Evolutionary conservation across 2,113 vertebrate genomes (phyloP).

Genomic region (Amazona guildingii): DNA sequence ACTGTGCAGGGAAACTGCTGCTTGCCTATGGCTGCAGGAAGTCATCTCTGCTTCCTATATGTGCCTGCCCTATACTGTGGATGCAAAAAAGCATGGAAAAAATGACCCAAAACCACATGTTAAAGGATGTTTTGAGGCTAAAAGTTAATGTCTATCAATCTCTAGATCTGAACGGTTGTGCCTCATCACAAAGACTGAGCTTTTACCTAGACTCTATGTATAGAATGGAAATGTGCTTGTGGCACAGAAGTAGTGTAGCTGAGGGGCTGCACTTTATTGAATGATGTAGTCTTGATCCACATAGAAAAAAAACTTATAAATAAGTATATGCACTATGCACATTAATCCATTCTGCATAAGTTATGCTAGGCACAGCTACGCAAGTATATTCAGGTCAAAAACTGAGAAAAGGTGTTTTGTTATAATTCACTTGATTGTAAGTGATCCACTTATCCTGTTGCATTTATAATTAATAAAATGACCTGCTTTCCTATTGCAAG

Average conservation of each 20-base stretch:
- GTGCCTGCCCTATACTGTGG: not conserved
- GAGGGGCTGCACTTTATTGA: not conserved
- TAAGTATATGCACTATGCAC: not conserved
- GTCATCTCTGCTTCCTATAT: not conserved
- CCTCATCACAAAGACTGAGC: not conserved
- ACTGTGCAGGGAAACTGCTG: fast-evolving
- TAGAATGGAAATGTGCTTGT: not conserved
- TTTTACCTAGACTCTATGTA: not conserved
- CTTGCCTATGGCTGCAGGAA: fast-evolving
- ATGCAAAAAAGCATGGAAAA: not conserved
- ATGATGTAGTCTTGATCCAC: not conserved
- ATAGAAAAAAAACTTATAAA: not conserved
- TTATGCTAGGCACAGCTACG: not conserved
- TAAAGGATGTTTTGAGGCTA: not conserved
- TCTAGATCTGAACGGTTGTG: not conserved
- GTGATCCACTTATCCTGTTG: not conserved
- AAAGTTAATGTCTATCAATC: not conserved
- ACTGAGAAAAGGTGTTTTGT: not conserved
- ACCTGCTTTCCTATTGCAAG: not conserved
- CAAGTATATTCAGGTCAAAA: not conserved
- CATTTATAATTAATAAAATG: not conserved
- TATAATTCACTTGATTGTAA: not conserved
- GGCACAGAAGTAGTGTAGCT: not conserved
- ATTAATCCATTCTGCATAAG: not conserved
- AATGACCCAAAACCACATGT: not conserved